These are phyloP conservation scores for Protonibea diacanthus DNA, from an alignment of 2,797 vertebrate species.

Conservation along the genomic window DNA sequence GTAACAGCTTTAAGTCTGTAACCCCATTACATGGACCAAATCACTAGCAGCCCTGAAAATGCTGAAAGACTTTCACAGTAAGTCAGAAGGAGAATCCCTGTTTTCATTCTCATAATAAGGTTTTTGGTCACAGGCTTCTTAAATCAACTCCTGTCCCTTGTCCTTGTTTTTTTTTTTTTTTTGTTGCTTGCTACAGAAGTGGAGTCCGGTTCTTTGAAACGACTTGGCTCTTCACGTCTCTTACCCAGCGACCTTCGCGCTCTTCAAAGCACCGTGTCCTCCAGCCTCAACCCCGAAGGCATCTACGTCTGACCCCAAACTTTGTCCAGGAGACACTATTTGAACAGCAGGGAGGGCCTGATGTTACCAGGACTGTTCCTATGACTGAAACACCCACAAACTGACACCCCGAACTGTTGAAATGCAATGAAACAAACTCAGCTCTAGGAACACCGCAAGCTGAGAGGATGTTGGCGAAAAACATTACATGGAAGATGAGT, in stretches of 20 bases:
- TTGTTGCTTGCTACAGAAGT: slow-evolving; percentile 67
- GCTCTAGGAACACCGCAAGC: background rate
- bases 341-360: background rate
- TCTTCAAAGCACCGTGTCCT: slow-evolving; percentile 90
- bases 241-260: slow-evolving; percentile 92
- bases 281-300: slow-evolving; percentile 95
- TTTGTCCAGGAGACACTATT: background rate
- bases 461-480: slow-evolving; percentile 11
- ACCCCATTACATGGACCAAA: slow-evolving; percentile 45
- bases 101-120: slow-evolving; percentile 18
- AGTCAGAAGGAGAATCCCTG: slow-evolving; percentile 39
- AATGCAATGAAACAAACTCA: slow-evolving; percentile 15
- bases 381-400: background rate
- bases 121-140: background rate
- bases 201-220: slow-evolving; percentile 90
- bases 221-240: slow-evolving; percentile 89
- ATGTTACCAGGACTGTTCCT: slow-evolving; percentile 5
- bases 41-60: slow-evolving; percentile 19
- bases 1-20: slow-evolving; percentile 51
- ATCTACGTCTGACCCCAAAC: slow-evolving; percentile 93
- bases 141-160: background rate
- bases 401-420: slow-evolving; percentile 5
- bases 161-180: slow-evolving; percentile 2
- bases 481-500: slow-evolving; percentile 10
- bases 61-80: slow-evolving; percentile 30